Conservation (phyloP, 2,797 vertebrate species). For the Eospalax fontanierii region DNA sequence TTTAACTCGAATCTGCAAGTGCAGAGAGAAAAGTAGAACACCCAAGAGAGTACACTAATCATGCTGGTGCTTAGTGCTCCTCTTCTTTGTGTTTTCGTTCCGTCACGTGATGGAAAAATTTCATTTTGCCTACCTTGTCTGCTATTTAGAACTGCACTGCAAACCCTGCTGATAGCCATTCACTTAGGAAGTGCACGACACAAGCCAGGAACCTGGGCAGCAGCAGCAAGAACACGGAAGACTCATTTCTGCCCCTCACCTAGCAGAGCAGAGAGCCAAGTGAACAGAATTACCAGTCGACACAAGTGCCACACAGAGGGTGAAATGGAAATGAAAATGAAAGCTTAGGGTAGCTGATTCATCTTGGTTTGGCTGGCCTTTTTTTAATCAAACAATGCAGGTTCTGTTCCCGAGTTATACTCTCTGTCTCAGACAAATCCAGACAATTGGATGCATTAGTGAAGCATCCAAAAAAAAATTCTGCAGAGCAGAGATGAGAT, state of each 20-base stretch:
- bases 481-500: neutral
- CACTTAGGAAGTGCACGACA: neutral
- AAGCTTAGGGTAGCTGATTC: neutral
- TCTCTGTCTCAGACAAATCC: neutral
- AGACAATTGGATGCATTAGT: neutral
- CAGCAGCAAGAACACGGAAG: neutral
- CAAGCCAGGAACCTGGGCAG: neutral
- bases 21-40: slow-evolving; percentile 37
- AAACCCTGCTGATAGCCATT: neutral
- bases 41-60: neutral
- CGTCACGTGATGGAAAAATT: slow-evolving; percentile 40
- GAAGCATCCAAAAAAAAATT: neutral
- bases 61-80: neutral
- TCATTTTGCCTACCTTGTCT: slow-evolving; percentile 40
- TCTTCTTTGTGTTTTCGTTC: slow-evolving; percentile 53
- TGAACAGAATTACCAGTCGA: neutral
- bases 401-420: neutral
- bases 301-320: neutral
- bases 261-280: neutral
- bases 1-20: slow-evolving; percentile 57
- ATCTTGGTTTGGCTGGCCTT: neutral
- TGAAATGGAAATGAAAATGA: neutral
- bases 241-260: neutral
- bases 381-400: slow-evolving; percentile 17
- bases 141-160: neutral